phyloP scores from a whole-genome alignment of 1,140 invertebrate species.

The Penaeus indicus region DNA sequence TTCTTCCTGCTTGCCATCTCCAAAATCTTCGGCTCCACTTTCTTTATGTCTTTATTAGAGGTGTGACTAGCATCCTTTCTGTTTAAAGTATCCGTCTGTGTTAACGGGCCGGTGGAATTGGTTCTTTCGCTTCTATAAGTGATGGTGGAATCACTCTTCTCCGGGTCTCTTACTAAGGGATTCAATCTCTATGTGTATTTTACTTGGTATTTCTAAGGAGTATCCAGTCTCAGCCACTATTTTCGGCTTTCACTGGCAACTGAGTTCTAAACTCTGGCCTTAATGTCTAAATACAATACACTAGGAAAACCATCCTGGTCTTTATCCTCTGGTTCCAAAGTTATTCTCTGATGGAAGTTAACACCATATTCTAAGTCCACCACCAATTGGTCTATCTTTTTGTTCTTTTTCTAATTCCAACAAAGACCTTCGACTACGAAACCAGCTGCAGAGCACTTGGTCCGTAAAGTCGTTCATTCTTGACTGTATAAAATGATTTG shows the following conservation, averaged over 20 bases:
- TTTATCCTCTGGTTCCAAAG: constrained; percentile 61
- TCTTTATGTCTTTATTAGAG: no score
- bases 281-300: constrained; percentile 84
- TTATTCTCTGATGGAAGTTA: constrained; percentile 54
- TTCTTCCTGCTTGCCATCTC: constrained; percentile 44
- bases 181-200: constrained; percentile 4
- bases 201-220: background rate
- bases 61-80: constrained; percentile 14
- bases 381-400: constrained; percentile 41
- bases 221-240: background rate
- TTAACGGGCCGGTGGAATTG: constrained; percentile 28
- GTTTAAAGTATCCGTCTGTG: constrained; percentile 36
- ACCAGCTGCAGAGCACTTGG: constrained; percentile 84
- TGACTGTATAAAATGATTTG: constrained; percentile 87
- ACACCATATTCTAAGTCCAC: constrained; percentile 26
- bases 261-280: constrained; percentile 88
- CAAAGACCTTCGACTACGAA: constrained; percentile 75
- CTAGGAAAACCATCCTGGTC: constrained; percentile 62
- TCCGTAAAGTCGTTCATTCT: constrained; percentile 86
- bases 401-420: constrained; percentile 57
- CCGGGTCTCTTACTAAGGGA: constrained; percentile 44
- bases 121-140: constrained; percentile 18
- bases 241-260: constrained; percentile 75
- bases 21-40: background rate
- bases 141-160: constrained; percentile 55